A percentile compares a stretch with the other conserved stretches of the same genome.
Conservation (phyloP, 2,888 invertebrate species). For the Ptychoptera contaminata region DNA sequence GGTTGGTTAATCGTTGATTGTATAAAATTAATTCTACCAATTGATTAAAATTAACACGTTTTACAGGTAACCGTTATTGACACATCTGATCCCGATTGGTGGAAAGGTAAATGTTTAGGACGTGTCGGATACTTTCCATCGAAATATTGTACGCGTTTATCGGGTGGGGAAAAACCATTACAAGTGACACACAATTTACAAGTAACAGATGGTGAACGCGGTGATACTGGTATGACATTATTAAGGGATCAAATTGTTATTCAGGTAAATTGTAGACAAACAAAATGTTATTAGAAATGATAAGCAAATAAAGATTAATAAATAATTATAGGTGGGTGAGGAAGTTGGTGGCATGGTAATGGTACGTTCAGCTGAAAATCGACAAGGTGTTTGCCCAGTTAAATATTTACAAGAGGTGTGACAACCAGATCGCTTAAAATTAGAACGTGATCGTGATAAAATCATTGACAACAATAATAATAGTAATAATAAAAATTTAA, state of each 20-base stretch:
- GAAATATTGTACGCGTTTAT: constrained; percentile 81
- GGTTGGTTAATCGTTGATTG: constrained; percentile 15
- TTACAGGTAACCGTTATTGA: constrained; percentile 77
- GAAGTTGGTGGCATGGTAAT: constrained; percentile 88
- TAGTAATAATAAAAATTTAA: constrained; percentile 29
- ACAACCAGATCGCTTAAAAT: constrained; percentile 40
- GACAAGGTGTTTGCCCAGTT: constrained; percentile 84
- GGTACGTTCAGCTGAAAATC: constrained; percentile 84
- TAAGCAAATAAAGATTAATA: background rate
- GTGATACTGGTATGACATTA: constrained; percentile 54
- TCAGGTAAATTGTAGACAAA: constrained; percentile 37
- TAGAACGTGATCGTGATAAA: constrained; percentile 21
- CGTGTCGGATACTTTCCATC: constrained; percentile 87
- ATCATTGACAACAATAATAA: constrained; percentile 24
- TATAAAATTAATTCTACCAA: background rate
- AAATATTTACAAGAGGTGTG: constrained; percentile 92
- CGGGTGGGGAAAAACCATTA: constrained; percentile 77
- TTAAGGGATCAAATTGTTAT: constrained; percentile 90
- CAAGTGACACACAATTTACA: constrained; percentile 81
- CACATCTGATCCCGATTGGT: constrained; percentile 91
- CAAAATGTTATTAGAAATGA: background rate
- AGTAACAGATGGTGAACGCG: constrained; percentile 63
- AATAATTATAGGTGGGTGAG: constrained; percentile 53
- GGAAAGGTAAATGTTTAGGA: constrained; percentile 90
- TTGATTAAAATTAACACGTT: background rate